phyloP scores from a whole-genome alignment of 2,888 invertebrate genomes.

The Anagyrus pseudococci region DNA sequence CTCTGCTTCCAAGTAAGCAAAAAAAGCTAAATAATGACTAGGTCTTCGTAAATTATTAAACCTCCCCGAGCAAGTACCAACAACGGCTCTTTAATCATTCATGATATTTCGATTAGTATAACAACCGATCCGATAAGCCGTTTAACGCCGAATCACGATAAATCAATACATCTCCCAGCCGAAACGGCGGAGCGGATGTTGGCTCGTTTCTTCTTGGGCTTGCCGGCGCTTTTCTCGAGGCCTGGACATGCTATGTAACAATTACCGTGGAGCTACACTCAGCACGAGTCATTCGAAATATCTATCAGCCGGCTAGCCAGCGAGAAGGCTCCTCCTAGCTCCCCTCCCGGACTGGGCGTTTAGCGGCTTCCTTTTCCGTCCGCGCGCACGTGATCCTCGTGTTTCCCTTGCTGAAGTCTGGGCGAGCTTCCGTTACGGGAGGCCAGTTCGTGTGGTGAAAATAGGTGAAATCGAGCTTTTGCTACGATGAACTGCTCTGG shows the following conservation, averaged over 20 bases:
- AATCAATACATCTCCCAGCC: slow-evolving; percentile 49
- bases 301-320: slow-evolving; percentile 45
- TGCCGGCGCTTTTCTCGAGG: slow-evolving; percentile 49
- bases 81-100: slow-evolving; percentile 21
- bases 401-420: background rate
- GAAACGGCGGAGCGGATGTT: slow-evolving; percentile 47
- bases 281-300: slow-evolving; percentile 47
- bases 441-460: too few relatives aligned
- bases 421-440: background rate
- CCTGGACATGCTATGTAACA: slow-evolving; percentile 58
- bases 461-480: too few relatives aligned
- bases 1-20: too few relatives aligned
- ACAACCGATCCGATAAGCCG: slow-evolving; percentile 37
- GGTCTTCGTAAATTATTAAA: too few relatives aligned
- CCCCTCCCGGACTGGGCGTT: background rate
- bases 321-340: background rate
- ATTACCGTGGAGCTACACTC: slow-evolving; percentile 48
- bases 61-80: too few relatives aligned
- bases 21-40: too few relatives aligned
- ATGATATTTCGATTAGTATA: slow-evolving; percentile 29
- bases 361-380: background rate
- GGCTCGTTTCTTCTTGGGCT: slow-evolving; percentile 30
- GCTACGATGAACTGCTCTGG: too few relatives aligned
- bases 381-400: background rate
- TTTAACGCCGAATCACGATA: slow-evolving; percentile 45